phyloP scores from a whole-genome alignment of 2,888 invertebrate species.

The Drosophila maculinotata region DNA sequence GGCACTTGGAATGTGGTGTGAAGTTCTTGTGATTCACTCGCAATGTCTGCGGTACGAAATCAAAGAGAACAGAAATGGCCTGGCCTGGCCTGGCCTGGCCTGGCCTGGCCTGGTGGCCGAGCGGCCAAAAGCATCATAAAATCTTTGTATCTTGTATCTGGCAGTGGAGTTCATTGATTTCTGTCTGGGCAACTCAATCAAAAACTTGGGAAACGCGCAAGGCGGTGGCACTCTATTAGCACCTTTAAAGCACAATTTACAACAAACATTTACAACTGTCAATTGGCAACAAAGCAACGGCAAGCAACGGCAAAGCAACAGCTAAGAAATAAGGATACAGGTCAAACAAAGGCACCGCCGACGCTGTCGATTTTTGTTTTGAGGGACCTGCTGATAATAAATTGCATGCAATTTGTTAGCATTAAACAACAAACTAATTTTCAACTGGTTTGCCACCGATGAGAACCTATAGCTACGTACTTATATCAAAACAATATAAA shows the following conservation, averaged over 20 bases:
- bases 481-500: constrained; percentile 23
- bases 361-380: constrained; percentile 49
- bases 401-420: constrained; percentile 77
- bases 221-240: constrained; percentile 82
- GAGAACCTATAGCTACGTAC: constrained; percentile 50
- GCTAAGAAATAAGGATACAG: constrained; percentile 72
- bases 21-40: constrained; percentile 76
- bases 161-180: constrained; percentile 76
- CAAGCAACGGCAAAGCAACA: constrained; percentile 51
- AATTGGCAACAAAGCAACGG: constrained; percentile 74
- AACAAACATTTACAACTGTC: constrained; percentile 82
- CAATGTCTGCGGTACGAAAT: constrained; percentile 69
- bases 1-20: constrained; percentile 52
- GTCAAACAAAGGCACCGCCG: constrained; percentile 73
- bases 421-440: constrained; percentile 73
- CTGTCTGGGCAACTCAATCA: constrained; percentile 59
- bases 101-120: constrained; percentile 25
- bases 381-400: constrained; percentile 61
- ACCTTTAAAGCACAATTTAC: constrained; percentile 81
- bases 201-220: constrained; percentile 75
- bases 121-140: constrained; percentile 71
- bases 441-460: constrained; percentile 61
- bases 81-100: constrained; percentile 28
- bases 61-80: constrained; percentile 56
- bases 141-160: constrained; percentile 47